Base-by-base conservation (phyloP, 2,888 invertebrate genomes). In the Gari tellinella region DNA sequence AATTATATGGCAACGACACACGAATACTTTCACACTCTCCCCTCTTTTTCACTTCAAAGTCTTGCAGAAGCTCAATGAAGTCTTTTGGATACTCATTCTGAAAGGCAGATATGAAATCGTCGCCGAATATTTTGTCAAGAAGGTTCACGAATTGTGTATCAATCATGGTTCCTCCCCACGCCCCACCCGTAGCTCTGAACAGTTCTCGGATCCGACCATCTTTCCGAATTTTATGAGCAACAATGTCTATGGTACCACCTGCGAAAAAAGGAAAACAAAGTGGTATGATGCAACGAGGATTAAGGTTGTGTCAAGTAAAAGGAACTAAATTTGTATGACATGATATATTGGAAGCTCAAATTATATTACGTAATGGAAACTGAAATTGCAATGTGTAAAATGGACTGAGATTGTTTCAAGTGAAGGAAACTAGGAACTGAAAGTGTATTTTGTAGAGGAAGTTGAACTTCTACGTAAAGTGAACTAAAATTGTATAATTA, bases 211-310 rank as follows among this genome's bases (percentile, higher is more conserved):
- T 86, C 5, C 86, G 79, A 0, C 86, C 85, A 62, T 88, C 88
- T 66, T 88, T 88, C 1, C 88, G 74, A 8, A 89, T 82, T 72
- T 89, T 88, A 81, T 89, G 89, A 1, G 88, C 88, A 17, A 88
- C 88, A n/a, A 87, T 86, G 51, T 89, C 89, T 15, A 89, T 88
- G 3, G 89, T 89, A 10, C 89, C 89, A 65, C 89, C 89, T 89
- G 80, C 21, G 74, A 65, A 19, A 12, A 31, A n/a, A n/a, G n/a
- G n/a, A n/a, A n/a, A n/a, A n/a, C n/a, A 55, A 10, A 14, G 40
- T 40, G 14, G 10, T 40, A 14, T 40, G 10, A 40, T n/a, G n/a
- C n/a, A n/a, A n/a, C n/a, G n/a, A n/a, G n/a, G n/a, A n/a, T n/a
- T n/a, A n/a, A n/a, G n/a, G n/a, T n/a, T n/a, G n/a, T n/a, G n/a